Conservation (phyloP, 2,797 vertebrate species). For the Mallotus villosus region DNA sequence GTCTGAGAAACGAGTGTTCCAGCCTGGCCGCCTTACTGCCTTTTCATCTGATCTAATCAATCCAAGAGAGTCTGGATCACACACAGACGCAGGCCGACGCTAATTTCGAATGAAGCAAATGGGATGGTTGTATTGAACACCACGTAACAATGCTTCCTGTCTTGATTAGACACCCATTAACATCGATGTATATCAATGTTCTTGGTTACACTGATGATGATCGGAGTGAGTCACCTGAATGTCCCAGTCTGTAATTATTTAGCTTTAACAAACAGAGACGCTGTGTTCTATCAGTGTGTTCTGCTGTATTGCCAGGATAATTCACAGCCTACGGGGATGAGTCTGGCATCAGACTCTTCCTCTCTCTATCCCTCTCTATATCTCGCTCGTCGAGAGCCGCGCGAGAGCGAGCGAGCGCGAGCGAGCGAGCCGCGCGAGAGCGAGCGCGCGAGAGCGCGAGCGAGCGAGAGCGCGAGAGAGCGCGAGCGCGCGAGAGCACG, state of each 20-base stretch:
- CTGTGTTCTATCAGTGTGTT: constrained; percentile 19
- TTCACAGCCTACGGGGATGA: constrained; percentile 26
- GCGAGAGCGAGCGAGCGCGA: too few species aligned
- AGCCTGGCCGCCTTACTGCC: too few species aligned
- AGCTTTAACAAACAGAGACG: constrained; percentile 36
- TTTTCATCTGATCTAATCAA: too few species aligned
- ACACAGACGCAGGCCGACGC: neutral
- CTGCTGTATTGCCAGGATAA: constrained; percentile 32
- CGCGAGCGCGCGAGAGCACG: too few species aligned
- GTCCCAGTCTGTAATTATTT: constrained; percentile 3
- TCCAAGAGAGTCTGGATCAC: too few species aligned
- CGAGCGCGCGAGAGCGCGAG: too few species aligned
- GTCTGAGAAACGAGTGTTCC: too few species aligned
- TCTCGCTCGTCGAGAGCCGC: too few species aligned
- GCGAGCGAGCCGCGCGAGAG: too few species aligned
- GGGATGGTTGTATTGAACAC: neutral
- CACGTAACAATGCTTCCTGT: too few species aligned
- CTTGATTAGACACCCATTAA: neutral
- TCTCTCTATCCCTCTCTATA: neutral
- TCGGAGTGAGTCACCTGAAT: constrained; percentile 15
- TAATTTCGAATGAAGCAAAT: neutral
- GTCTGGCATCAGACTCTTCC: constrained; percentile 9
- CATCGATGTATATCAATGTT: neutral
- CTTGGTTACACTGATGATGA: constrained; percentile 15
- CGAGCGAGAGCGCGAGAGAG: too few species aligned